These are phyloP conservation scores for Diacarnus erythraeanus DNA, from an alignment of 37 sponge, comb jelly and placozoan genomes.

Conservation along the genomic window DNA sequence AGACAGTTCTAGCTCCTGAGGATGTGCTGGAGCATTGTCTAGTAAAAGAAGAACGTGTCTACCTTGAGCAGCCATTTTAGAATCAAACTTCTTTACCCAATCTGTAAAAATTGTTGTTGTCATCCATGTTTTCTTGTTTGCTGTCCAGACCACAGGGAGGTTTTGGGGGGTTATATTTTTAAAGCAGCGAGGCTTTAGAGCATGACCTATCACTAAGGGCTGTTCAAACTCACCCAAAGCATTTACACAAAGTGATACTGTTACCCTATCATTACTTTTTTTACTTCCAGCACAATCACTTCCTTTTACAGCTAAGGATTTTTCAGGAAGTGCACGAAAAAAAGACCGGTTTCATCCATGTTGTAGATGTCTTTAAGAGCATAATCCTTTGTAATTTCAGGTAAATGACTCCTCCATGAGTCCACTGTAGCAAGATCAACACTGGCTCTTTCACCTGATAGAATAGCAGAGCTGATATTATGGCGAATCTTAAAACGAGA, in stretches of 20 bases:
- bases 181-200: neutral
- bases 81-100: constrained; percentile 16
- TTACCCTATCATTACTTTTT: constrained; percentile 26
- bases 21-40: constrained; percentile 9
- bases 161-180: neutral
- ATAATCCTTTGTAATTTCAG: constrained; percentile 14
- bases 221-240: constrained; percentile 28
- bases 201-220: constrained; percentile 43
- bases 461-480: neutral
- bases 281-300: constrained; percentile 6
- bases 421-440: constrained; percentile 4
- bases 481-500: constrained; percentile 17
- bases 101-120: neutral
- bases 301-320: constrained; percentile 33
- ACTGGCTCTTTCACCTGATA: constrained; percentile 35
- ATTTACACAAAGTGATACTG: constrained; percentile 22
- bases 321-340: constrained; percentile 37
- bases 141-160: neutral
- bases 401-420: constrained; percentile 7
- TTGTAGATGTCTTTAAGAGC: constrained; percentile 30
- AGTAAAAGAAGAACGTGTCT: neutral
- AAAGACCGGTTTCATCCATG: constrained; percentile 44
- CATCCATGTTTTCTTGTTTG: constrained; percentile 17
- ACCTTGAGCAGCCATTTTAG: neutral
- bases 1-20: neutral